Percentiles rank a stretch among this genome's conserved stretches.
Evolutionary conservation across 2,888 invertebrate genomes (phyloP).

Genomic region (Cerastoderma edule): DNA sequence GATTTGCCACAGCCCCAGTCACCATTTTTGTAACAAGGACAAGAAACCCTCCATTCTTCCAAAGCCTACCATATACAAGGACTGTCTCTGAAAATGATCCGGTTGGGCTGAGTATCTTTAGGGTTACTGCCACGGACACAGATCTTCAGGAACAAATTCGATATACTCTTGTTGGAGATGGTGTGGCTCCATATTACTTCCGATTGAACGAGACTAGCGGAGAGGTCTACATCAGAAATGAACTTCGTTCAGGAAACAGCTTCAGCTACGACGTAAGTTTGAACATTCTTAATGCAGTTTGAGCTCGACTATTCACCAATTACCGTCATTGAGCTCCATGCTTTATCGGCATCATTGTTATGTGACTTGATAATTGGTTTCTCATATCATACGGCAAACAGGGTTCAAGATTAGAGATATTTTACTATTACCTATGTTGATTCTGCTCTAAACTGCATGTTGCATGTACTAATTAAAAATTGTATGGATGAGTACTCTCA

Average conservation of each 20-base stretch:
- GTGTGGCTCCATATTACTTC: slow-evolving; percentile 76
- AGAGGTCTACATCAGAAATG: slow-evolving; percentile 58
- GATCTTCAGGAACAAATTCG: slow-evolving; percentile 70
- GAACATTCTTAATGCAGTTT: no score
- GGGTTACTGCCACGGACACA: slow-evolving; percentile 69
- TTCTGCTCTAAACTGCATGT: no score
- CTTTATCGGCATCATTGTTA: no score
- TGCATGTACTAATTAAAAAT: no score
- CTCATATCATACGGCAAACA: no score
- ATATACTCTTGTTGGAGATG: slow-evolving; percentile 75
- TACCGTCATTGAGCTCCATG: no score
- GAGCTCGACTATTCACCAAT: no score
- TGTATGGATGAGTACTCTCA: no score
- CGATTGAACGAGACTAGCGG: slow-evolving; percentile 59
- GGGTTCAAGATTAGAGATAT: no score
- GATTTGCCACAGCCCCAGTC: slow-evolving; percentile 66
- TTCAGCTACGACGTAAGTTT: slow-evolving; percentile 65
- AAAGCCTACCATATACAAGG: slow-evolving; percentile 58
- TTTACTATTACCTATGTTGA: no score
- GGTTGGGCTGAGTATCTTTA: slow-evolving; percentile 61
- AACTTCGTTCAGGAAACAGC: slow-evolving; percentile 63
- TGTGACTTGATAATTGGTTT: no score
- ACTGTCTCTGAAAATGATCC: slow-evolving; percentile 65
- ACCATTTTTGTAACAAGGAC: slow-evolving; percentile 72
- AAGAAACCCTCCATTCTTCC: slow-evolving; percentile 69